phyloP scores from a whole-genome alignment of 2,113 vertebrate genomes.

The Phalacrocorax aristotelis region DNA sequence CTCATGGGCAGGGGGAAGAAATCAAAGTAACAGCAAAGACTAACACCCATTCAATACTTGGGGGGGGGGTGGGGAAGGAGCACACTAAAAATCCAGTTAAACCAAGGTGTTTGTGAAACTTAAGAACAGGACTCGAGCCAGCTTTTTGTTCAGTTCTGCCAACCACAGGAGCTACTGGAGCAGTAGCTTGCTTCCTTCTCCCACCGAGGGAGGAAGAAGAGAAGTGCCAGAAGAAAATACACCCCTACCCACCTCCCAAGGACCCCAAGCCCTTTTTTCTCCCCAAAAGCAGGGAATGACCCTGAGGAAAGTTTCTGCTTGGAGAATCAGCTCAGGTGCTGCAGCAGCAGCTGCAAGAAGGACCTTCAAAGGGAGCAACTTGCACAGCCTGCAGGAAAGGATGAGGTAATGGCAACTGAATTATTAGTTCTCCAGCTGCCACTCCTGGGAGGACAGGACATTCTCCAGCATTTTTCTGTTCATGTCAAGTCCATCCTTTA shows the following conservation, averaged over 20 bases:
- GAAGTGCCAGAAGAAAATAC: not conserved
- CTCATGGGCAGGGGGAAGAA: not conserved
- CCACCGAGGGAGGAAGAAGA: not conserved
- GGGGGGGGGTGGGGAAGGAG: not conserved
- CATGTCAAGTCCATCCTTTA: not conserved
- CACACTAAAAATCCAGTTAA: slow-evolving; percentile 36
- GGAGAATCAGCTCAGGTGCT: slow-evolving; percentile 18
- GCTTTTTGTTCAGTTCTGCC: not conserved
- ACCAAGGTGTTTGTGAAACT: not conserved
- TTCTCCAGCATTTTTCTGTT: not conserved
- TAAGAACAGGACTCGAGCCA: not conserved
- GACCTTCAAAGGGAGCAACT: slow-evolving; percentile 13
- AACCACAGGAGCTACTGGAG: not conserved
- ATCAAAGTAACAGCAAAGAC: slow-evolving; percentile 29
- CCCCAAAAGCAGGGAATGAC: slow-evolving; percentile 16
- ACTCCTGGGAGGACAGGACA: not conserved
- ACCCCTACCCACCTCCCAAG: not conserved
- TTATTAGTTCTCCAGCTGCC: slow-evolving; percentile 9
- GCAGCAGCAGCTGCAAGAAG: not conserved
- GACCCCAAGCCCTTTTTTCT: not conserved
- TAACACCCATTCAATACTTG: slow-evolving; percentile 11
- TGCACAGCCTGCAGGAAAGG: not conserved
- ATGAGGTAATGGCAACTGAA: slow-evolving; percentile 53
- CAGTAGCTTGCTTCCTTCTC: not conserved
- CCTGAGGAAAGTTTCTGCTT: slow-evolving; percentile 23